phyloP scores from a whole-genome alignment of 2,797 vertebrate species.

The Galagoides demidoff region DNA sequence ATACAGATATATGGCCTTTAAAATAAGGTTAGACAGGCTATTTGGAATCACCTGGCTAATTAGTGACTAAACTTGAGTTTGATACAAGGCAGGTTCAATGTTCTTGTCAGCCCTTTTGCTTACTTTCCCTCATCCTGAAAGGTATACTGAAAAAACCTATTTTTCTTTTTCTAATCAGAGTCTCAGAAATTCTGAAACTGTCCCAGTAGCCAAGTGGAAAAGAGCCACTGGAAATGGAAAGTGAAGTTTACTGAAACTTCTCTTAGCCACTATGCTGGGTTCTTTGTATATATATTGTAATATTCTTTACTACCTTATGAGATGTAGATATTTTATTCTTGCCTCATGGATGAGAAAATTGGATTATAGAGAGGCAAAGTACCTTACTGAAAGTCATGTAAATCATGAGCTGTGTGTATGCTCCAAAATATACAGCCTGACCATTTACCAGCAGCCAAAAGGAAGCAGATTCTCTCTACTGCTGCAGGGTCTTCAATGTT shows the following conservation, averaged over 20 bases:
- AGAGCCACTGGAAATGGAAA: background rate
- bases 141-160: background rate
- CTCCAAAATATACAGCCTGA: background rate
- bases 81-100: background rate
- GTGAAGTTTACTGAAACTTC: slow-evolving; percentile 23
- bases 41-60: background rate
- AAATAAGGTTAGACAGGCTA: background rate
- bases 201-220: slow-evolving; percentile 23
- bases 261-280: background rate
- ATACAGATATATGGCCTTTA: background rate
- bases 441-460: background rate
- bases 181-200: slow-evolving; percentile 52
- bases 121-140: background rate
- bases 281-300: background rate
- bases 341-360: background rate
- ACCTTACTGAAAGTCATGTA: background rate
- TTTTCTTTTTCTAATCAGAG: background rate
- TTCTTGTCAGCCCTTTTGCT: background rate
- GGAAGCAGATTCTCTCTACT: background rate
- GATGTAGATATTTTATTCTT: background rate
- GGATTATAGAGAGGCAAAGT: background rate
- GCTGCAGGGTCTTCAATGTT: background rate
- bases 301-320: background rate
- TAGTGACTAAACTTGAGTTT: background rate
- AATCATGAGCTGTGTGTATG: background rate